Conservation (phyloP, 92 coral and sea anemone species). For the Parazoanthus atlanticus region DNA sequence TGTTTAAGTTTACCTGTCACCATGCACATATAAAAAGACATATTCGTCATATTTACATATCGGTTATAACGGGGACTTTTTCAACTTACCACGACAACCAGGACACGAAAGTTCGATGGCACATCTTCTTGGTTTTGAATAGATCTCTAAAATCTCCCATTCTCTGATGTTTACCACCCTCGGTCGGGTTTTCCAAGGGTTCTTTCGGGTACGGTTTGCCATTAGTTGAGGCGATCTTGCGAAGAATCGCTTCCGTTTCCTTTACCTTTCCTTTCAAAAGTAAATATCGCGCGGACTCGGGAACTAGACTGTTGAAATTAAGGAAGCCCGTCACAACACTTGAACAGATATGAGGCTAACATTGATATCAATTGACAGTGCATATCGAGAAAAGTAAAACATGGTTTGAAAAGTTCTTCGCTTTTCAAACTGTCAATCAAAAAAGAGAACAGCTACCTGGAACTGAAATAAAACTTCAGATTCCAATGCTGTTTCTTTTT, state of each 20-base stretch:
- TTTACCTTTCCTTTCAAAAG: slow-evolving; percentile 62
- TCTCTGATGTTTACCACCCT: slow-evolving; percentile 54
- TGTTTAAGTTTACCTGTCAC: too few species aligned
- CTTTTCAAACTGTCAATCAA: too few species aligned
- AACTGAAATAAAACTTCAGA: background rate
- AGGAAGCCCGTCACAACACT: background rate
- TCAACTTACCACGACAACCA: slow-evolving; percentile 72
- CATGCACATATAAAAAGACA: too few species aligned
- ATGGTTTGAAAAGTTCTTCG: too few species aligned
- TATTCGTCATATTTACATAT: too few species aligned
- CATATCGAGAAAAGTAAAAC: too few species aligned
- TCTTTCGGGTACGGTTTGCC: slow-evolving; percentile 63
- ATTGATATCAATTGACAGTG: background rate
- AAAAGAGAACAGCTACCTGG: too few species aligned
- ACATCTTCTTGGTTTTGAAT: slow-evolving; percentile 65
- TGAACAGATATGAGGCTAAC: background rate
- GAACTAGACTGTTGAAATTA: slow-evolving; percentile 54
- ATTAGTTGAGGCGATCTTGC: slow-evolving; percentile 62
- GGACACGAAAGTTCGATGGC: slow-evolving; percentile 67
- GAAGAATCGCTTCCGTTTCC: slow-evolving; percentile 61
- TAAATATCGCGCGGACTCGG: slow-evolving; percentile 70
- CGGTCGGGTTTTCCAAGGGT: slow-evolving; percentile 51
- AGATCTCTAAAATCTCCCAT: slow-evolving; percentile 72
- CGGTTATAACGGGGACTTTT: too few species aligned
- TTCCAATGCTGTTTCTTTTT: background rate